Percentiles rank a stretch among this genome's conserved stretches.
These are phyloP conservation scores for Microctenopoma stevenorrisi DNA, from an alignment of 2,797 vertebrate genomes.

Conservation along the genomic window DNA sequence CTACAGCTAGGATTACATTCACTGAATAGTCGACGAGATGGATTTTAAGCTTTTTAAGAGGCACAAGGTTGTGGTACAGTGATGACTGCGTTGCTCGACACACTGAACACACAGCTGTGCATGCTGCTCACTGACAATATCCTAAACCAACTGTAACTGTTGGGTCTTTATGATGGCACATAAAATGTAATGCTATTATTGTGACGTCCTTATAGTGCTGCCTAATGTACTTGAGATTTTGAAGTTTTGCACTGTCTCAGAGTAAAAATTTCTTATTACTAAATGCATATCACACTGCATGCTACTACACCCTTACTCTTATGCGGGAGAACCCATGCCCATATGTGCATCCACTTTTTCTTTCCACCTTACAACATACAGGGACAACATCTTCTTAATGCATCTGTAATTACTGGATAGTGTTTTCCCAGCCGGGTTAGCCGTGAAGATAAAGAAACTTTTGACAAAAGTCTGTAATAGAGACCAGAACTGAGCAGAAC, in stretches of 20 bases:
- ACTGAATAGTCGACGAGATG: slow-evolving; percentile 25
- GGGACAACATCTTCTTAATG: not conserved
- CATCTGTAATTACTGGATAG: not conserved
- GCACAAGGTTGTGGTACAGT: slow-evolving; percentile 17
- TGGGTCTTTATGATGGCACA: slow-evolving; percentile 43
- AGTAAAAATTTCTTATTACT: slow-evolving; percentile 13
- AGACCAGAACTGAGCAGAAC: not conserved
- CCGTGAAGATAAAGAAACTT: not conserved
- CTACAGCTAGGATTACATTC: not conserved
- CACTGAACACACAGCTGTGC: not conserved
- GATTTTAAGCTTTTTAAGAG: slow-evolving; percentile 7
- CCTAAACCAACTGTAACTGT: slow-evolving; percentile 27
- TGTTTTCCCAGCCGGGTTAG: not conserved
- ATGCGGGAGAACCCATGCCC: too few relatives aligned
- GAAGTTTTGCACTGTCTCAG: not conserved
- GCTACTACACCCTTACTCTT: not conserved
- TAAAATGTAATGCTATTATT: slow-evolving; percentile 30
- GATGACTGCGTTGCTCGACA: slow-evolving; percentile 25
- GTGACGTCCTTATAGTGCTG: slow-evolving; percentile 28
- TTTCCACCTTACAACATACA: not conserved
- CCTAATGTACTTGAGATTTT: slow-evolving; percentile 10
- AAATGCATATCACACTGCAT: not conserved
- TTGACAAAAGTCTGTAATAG: not conserved
- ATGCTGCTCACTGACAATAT: slow-evolving; percentile 6
- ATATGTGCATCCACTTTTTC: not conserved